phyloP scores from a whole-genome alignment of 2,113 vertebrate species.

The Brevimyrus niger region DNA sequence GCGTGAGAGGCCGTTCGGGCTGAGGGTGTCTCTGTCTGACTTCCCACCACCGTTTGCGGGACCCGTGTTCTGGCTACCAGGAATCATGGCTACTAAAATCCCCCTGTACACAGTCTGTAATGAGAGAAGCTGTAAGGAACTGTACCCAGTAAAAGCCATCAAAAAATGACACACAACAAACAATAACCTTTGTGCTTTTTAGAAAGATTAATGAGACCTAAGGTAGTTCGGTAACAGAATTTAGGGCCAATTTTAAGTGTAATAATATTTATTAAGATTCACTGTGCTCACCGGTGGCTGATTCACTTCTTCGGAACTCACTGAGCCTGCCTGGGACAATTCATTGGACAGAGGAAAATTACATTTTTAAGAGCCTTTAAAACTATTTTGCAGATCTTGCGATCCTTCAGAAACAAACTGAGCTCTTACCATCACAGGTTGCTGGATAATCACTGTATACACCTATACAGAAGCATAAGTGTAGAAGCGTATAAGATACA shows the following conservation, averaged over 20 bases:
- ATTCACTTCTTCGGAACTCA: conserved; percentile 10
- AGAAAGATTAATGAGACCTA: not conserved
- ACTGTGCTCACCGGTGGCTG: not conserved
- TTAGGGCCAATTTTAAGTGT: not conserved
- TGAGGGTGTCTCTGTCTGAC: not conserved
- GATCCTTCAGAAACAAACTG: not conserved
- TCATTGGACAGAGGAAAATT: not conserved
- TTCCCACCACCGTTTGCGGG: not conserved
- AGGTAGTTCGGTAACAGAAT: not conserved
- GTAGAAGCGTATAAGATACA: not conserved
- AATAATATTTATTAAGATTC: not conserved
- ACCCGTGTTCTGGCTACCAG: conserved; percentile 8
- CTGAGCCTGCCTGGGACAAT: not conserved
- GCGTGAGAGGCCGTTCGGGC: not conserved
- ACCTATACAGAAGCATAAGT: not conserved
- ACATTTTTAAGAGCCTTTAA: not conserved
- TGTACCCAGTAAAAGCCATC: not conserved
- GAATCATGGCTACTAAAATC: not conserved
- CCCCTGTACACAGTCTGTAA: not conserved
- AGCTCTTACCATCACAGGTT: not conserved
- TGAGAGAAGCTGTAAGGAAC: not conserved
- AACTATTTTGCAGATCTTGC: not conserved
- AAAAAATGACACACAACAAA: not conserved
- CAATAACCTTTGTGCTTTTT: not conserved
- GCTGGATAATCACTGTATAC: conserved; percentile 12